Percentiles rank a stretch among this genome's conserved stretches.
Evolutionary conservation across 2,113 vertebrate species (phyloP).

Genomic region (Crotalus viridis): DNA sequence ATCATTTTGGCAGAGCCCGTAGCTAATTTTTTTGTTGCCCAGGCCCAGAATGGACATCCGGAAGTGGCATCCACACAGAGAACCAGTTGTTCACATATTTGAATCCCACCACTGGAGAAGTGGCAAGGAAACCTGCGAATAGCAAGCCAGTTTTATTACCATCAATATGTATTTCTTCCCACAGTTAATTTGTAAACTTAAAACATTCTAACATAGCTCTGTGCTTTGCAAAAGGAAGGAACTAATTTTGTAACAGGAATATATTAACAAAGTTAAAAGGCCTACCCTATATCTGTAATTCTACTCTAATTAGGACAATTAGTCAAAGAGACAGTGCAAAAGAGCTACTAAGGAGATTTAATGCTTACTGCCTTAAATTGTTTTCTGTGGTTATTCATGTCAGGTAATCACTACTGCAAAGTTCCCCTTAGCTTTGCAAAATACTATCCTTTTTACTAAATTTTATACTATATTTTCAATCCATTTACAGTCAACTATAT

Average conservation of each 20-base stretch:
- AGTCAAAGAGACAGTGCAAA: rapidly evolving
- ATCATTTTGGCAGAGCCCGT: too few species aligned
- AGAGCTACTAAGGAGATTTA: not conserved
- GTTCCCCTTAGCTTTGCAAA: not conserved
- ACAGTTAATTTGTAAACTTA: slow-evolving; percentile 50
- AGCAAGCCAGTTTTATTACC: not conserved
- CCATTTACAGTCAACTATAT: not conserved
- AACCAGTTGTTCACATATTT: too few species aligned
- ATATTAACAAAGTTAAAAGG: not conserved
- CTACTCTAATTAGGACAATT: slow-evolving; percentile 9
- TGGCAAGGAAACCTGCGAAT: not conserved
- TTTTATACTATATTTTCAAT: not conserved
- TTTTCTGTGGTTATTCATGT: not conserved
- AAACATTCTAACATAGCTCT: slow-evolving; percentile 36
- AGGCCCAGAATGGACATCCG: too few species aligned
- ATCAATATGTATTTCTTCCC: slow-evolving; percentile 28
- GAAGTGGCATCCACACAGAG: too few species aligned
- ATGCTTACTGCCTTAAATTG: not conserved
- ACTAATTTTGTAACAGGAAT: not conserved
- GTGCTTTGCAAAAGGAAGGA: slow-evolving; percentile 2
- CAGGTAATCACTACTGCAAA: not conserved
- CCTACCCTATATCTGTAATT: not conserved
- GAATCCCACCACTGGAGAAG: not conserved
- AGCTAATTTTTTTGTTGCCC: too few species aligned
- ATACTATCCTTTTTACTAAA: not conserved